Conservation (phyloP, 2,888 invertebrate genomes). For the Bimastos eiseni region DNA sequence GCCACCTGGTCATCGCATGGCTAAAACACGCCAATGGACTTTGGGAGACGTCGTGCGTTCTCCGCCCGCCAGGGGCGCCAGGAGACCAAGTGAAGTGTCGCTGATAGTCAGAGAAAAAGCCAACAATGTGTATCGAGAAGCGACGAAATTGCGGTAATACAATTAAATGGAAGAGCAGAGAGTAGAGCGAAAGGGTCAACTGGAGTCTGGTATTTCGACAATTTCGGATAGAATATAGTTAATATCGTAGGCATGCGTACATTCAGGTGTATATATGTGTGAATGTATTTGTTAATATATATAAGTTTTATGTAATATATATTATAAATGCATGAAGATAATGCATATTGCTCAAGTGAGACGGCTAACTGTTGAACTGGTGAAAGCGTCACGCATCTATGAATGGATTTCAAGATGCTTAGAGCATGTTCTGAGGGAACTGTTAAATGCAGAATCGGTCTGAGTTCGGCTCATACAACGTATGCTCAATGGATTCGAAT, state of each 20-base stretch:
- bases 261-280: too few relatives aligned
- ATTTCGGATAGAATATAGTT: not conserved
- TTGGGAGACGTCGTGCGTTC: not conserved
- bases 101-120: not conserved
- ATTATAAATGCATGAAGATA: not conserved
- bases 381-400: too few relatives aligned
- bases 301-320: not conserved
- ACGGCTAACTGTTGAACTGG: too few relatives aligned
- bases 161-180: not conserved
- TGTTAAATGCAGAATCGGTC: too few relatives aligned
- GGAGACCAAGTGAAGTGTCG: not conserved
- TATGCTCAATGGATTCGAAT: too few relatives aligned
- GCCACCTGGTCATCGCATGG: not conserved
- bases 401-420: too few relatives aligned
- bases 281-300: too few relatives aligned
- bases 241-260: not conserved
- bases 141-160: not conserved
- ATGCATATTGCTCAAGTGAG: too few relatives aligned
- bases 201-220: not conserved
- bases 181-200: not conserved
- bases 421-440: too few relatives aligned
- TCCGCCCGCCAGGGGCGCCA: too few relatives aligned
- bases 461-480: too few relatives aligned
- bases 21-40: not conserved
- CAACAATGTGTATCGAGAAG: not conserved